Base-by-base conservation (phyloP, 2,888 invertebrate genomes). In the Chrysolina americana region DNA sequence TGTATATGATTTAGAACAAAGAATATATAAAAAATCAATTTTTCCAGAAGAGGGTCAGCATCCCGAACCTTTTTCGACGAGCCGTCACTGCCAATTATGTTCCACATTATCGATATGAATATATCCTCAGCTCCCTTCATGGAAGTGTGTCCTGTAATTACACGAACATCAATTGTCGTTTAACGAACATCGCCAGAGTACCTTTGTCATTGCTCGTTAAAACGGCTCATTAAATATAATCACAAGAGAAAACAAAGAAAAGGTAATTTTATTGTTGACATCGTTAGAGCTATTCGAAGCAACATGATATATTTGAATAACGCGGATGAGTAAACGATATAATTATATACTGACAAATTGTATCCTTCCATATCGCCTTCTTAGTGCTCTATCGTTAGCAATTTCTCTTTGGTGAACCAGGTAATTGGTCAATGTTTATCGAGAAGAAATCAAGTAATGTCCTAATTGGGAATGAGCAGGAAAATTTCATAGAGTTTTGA, bases 311-410 rank as follows among this genome's bases (percentile, higher is more conserved):
- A 59, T 59, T 28, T 36, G 59, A 59, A 28, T 36, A 15, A 59
- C 23, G 15, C 59, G 17, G 59, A 59, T 28, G 59, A 19, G 50
- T 8, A 17, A 59, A 59, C 59, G 59, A 59, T 59, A 59, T 59
- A 59, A 59, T 59, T 59, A 59, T 59, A n/a, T 59, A 15, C 28
- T 59, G 59, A 59, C 59, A 59, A 59, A 56, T 56, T 56, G 23
- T 56, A 56, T 21, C 59, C 53, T 36, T 36, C n/a, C 47, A 47
- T 47, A n/a, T 36, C 6, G 13, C 23, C 17, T 4, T 23, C 23
- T 59, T 59, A 28, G 23, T 59, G 23, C 15, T 36, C 13, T 28
- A 11, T 53, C 53, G 9, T 53, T 23, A 23, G 21, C 50, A 23
- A 59, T 59, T 59, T 59, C 59, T 59, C n/a, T 15, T n/a, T 10